A percentile compares a stretch with the other conserved stretches of the same genome.
Conservation (phyloP, 2,797 vertebrate species). For the Pipistrellus kuhlii region DNA sequence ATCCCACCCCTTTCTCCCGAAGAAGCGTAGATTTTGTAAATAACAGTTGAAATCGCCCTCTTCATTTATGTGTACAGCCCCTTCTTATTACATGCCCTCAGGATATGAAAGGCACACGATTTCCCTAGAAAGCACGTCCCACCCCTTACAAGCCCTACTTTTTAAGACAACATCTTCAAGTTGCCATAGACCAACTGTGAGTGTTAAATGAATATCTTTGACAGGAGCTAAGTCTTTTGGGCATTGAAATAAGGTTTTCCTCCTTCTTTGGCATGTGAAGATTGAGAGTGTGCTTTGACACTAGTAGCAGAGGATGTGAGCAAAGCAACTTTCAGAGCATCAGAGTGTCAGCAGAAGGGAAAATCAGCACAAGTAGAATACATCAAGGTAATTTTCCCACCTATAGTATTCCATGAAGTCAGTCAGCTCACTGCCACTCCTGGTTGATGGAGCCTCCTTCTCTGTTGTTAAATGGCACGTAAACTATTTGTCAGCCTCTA, state of each 20-base stretch:
- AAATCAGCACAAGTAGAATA: constrained; percentile 85
- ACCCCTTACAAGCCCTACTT: constrained; percentile 66
- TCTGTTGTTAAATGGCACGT: constrained; percentile 85
- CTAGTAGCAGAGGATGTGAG: constrained; percentile 87
- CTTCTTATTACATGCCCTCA: constrained; percentile 46
- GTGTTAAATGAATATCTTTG: constrained; percentile 88
- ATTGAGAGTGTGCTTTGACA: constrained; percentile 88
- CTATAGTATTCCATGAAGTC: constrained; percentile 79
- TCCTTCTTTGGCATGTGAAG: constrained; percentile 88
- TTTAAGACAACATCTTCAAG: constrained; percentile 83
- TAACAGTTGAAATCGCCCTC: constrained; percentile 19
- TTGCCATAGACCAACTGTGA: constrained; percentile 85
- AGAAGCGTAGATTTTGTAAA: background rate
- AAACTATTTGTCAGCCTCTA: constrained; percentile 85
- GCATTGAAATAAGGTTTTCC: constrained; percentile 89
- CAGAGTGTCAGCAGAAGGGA: constrained; percentile 86
- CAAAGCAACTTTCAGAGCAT: constrained; percentile 87
- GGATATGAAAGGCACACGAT: constrained; percentile 48
- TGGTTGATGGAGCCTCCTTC: constrained; percentile 79
- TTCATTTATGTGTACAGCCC: constrained; percentile 41
- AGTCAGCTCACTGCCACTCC: constrained; percentile 81
- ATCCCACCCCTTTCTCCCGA: background rate
- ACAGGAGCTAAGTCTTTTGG: constrained; percentile 89
- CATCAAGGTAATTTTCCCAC: constrained; percentile 86
- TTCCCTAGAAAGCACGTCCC: constrained; percentile 79